Percentiles rank a stretch among this genome's conserved stretches.
Evolutionary conservation across 2,797 vertebrate species (phyloP).

Genomic region (Lerista edwardsae): DNA sequence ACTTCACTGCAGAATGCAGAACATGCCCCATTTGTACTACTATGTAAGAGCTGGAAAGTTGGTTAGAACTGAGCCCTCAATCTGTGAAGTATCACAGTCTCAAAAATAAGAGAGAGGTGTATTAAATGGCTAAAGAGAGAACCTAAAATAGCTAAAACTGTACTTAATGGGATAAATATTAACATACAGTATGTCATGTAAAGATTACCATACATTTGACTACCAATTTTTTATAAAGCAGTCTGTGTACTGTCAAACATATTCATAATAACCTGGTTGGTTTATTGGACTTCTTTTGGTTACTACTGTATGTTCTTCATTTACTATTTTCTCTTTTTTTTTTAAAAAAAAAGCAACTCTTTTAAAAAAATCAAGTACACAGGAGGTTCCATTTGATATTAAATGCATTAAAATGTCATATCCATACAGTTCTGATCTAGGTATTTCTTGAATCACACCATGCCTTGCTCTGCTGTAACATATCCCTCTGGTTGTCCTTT

Average conservation of each 20-base stretch:
- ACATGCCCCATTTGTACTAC: too few relatives aligned
- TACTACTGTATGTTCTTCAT: not conserved
- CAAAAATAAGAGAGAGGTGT: not conserved
- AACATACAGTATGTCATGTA: not conserved
- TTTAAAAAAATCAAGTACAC: not conserved
- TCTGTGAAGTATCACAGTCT: not conserved
- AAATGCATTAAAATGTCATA: not conserved
- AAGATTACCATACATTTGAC: not conserved
- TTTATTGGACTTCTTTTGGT: not conserved
- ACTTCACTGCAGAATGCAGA: too few relatives aligned
- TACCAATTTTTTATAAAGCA: not conserved
- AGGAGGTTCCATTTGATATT: not conserved
- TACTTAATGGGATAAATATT: not conserved
- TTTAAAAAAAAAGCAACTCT: not conserved
- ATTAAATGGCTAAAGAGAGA: not conserved
- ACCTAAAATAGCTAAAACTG: not conserved
- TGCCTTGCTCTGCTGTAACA: not conserved
- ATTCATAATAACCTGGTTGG: not conserved
- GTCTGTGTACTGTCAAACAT: not conserved
- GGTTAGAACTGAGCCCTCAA: too few relatives aligned
- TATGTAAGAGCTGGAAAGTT: too few relatives aligned
- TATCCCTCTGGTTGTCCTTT: not conserved
- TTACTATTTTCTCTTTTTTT: not conserved
- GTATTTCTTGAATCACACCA: not conserved
- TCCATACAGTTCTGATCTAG: not conserved